Percentiles rank a stretch among this genome's conserved stretches.
phyloP scores from a whole-genome alignment of 1,140 invertebrate species.

The Drosophila eugracilis region DNA sequence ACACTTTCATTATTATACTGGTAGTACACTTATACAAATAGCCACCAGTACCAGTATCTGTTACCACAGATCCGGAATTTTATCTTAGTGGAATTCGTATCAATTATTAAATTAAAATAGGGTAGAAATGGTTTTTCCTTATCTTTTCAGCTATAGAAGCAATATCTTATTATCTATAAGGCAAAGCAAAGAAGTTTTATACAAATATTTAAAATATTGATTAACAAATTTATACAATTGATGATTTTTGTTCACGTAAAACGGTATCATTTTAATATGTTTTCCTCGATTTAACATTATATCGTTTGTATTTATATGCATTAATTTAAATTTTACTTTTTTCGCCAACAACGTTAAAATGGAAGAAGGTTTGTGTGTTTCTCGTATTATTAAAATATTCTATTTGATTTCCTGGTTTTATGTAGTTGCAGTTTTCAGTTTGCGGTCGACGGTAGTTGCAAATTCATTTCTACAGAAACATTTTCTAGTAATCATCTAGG shows the following conservation, averaged over 20 bases:
- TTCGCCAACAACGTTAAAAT: conserved; percentile 80
- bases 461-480: conserved; percentile 57
- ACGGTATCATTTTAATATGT: conserved; percentile 71
- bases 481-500: conserved; percentile 95
- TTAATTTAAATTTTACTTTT: conserved; percentile 75
- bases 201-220: too few relatives aligned
- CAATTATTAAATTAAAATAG: not conserved
- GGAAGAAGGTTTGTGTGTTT: conserved; percentile 78
- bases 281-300: conserved; percentile 77
- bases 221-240: not conserved
- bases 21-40: not conserved
- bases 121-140: too few relatives aligned
- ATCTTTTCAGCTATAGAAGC: too few relatives aligned
- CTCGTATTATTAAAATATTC: conserved; percentile 71
- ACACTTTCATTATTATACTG: conserved; percentile 27
- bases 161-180: too few relatives aligned
- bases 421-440: conserved; percentile 61
- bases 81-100: not conserved
- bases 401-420: conserved; percentile 67
- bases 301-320: conserved; percentile 48
- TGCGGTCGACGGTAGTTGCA: conserved; percentile 45
- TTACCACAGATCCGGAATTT: not conserved
- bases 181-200: too few relatives aligned
- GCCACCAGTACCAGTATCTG: conserved; percentile 2
- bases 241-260: conserved; percentile 63